phyloP scores from a whole-genome alignment of 1,140 invertebrate species.

The Mylabris phalerata region DNA sequence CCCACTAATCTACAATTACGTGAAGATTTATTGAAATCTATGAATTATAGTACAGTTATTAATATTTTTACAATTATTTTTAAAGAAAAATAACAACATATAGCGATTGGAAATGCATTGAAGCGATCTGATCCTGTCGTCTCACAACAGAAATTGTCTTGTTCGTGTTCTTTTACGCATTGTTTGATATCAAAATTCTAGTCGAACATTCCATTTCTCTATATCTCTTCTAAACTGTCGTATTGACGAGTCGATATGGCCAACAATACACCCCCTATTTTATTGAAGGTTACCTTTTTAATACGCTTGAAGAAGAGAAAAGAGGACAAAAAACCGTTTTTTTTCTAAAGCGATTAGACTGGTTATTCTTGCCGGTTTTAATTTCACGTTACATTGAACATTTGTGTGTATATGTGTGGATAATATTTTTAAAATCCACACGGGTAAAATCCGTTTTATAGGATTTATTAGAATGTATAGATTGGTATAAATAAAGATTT shows the following conservation, averaged over 20 bases:
- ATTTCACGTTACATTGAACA: slow-evolving; percentile 33
- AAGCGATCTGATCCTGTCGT: too few species aligned
- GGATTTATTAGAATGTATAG: too few species aligned
- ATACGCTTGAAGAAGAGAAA: slow-evolving; percentile 21
- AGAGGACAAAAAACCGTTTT: neutral
- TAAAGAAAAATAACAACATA: too few species aligned
- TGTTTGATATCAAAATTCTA: slow-evolving; percentile 17
- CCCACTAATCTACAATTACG: too few species aligned
- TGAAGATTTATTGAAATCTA: slow-evolving; percentile 5
- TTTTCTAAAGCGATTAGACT: slow-evolving; percentile 27
- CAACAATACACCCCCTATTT: neutral
- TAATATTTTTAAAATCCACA: too few species aligned
- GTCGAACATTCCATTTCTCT: neutral
- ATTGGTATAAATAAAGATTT: too few species aligned
- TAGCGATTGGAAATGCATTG: too few species aligned
- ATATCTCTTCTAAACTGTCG: neutral
- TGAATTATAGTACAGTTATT: slow-evolving; percentile 1
- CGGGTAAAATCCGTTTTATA: too few species aligned
- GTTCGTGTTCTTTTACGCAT: slow-evolving; percentile 16
- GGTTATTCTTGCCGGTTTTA: slow-evolving; percentile 35
- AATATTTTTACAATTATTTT: too few species aligned
- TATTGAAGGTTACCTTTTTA: slow-evolving; percentile 18
- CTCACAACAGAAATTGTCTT: slow-evolving; percentile 12
- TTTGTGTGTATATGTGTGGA: slow-evolving; percentile 24
- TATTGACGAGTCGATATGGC: neutral